Evolutionary conservation across 2,797 vertebrate species (phyloP), one percentile per base, ranked within the genome.

Genomic region (Glyptemys insculpta): DNA sequence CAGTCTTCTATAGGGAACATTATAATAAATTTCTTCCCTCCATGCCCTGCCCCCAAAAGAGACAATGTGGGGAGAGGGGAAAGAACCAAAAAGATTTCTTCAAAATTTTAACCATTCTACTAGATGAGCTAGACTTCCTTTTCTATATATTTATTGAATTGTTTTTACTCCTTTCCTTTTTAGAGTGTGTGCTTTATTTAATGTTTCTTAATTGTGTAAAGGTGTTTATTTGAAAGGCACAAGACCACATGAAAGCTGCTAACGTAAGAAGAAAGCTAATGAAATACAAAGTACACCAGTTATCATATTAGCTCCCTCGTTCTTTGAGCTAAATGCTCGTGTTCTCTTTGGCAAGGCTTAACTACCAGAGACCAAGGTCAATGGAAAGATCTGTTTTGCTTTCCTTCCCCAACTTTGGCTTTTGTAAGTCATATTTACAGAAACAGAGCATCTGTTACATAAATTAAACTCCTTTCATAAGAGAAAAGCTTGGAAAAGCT

Each of bases 381-480:
- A 3, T 74, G 8, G 6, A 83, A 93, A 83, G 56, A 21, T 76
- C 37, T 84, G 56, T 86, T 90, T 59, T 88, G 31, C 6, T 83
- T 88, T 11, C 72, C 54, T 86, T 47, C n/a, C 14, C 7, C 2
- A 79, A 34, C 18, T 54, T 81, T 62, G 15, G 27, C 54, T 93
- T 65, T 90, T 90, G 82, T 92, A 93, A 93, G 56, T 4, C 23
- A 50, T 86, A 53, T 78, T 91, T 88, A 78, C 23, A 88, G 37
- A 87, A 90, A 21, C 49, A 85, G 49, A 88, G 54, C 44, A 72
- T 37, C n/a, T 72, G 10, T 37, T n/a, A 72, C 21, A 72, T 47
- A 18, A 88, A 72, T 72, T 41, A 72, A 41, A 90, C 41, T 93
- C 34, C 44, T 93, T 68, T 76, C 47, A 90, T 79, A 56, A 94